Percentiles rank a stretch among this genome's conserved stretches.
These are phyloP conservation scores for Cinclus mexicanus DNA, from an alignment of 2,113 vertebrate genomes.

Conservation along the genomic window DNA sequence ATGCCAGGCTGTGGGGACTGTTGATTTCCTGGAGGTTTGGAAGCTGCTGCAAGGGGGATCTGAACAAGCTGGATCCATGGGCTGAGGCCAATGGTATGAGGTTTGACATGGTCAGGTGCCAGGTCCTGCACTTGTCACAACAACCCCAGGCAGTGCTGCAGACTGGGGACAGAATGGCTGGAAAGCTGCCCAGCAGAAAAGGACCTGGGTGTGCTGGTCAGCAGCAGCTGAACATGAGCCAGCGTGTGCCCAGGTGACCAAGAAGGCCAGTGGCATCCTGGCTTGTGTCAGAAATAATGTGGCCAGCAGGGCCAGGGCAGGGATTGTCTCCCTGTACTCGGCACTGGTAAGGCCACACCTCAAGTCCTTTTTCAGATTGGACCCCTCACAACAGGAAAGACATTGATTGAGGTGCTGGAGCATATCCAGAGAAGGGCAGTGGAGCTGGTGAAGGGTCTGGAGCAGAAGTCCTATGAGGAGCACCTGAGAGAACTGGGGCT, in stretches of 20 bases:
- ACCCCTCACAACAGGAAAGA: background rate
- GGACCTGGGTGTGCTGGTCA: no score
- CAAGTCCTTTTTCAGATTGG: rapidly evolving
- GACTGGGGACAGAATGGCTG: background rate
- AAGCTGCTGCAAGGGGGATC: background rate
- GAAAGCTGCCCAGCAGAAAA: background rate
- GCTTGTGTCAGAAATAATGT: background rate
- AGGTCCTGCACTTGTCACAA: background rate
- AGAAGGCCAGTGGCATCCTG: background rate
- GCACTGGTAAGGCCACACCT: background rate
- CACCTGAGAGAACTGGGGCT: background rate
- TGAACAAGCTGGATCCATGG: background rate
- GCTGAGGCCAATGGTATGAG: rapidly evolving
- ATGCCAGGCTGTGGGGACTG: background rate
- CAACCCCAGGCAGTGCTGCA: background rate
- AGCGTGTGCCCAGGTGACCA: background rate
- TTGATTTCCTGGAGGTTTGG: background rate
- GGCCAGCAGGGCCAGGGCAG: background rate
- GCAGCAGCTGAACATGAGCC: background rate
- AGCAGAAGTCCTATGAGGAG: background rate
- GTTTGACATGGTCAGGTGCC: background rate
- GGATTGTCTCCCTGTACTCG: rapidly evolving
- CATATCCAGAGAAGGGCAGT: background rate
- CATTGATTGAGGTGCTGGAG: background rate
- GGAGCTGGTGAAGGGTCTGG: background rate